Evolutionary conservation across 1,140 invertebrate species (phyloP), one percentile per base, ranked within the genome.

Genomic region (Heliothis virescens): DNA sequence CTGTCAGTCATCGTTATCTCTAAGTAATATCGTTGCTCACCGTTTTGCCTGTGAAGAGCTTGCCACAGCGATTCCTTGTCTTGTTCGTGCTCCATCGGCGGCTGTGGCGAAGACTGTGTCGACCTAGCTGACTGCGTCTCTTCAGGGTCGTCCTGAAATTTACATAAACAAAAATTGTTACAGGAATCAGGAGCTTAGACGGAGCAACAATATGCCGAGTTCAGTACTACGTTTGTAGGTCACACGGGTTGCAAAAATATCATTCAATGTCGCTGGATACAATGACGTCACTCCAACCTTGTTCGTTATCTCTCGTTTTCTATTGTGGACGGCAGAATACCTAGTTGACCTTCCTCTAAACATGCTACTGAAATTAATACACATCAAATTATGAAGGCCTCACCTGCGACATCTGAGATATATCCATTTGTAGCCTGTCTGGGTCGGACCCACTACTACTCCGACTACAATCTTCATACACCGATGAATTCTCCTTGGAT

Each of bases 371-470:
- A 52, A 48, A 73, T 73, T 53, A 55, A 59, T 63, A 26, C 41
- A 48, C 15, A 52, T 69, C 50, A 57, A 74, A 50, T 60, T 47
- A 13, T 53, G 26, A 71, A 50, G 52, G 18, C 73, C 76, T 52
- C 78, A 94, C 93, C 92, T 94, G 92, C 71, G 91, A 94, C 87
- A 95, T 91, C 86, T 95, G 94, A 16, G 94, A 94, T 82, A 95
- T 95, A 84, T 95, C 95, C 95, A 95, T 95, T 79, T 95, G 95
- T 78, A 95, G 86, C 75, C 95, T 86, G 76, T 95, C 95, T 1
- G 95, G 95, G 82, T 95, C 95, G 1, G 95, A 95, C 4, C 92
- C 94, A 75, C 94, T 95, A 87, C 94, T 95, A 84, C 95, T 95
- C 71, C 93, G 94, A 81, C 94, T 95, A 86, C 92, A 94, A 13